Evolutionary conservation across 2,797 vertebrate species (phyloP).

Genomic region (Phoeniculus purpureus): DNA sequence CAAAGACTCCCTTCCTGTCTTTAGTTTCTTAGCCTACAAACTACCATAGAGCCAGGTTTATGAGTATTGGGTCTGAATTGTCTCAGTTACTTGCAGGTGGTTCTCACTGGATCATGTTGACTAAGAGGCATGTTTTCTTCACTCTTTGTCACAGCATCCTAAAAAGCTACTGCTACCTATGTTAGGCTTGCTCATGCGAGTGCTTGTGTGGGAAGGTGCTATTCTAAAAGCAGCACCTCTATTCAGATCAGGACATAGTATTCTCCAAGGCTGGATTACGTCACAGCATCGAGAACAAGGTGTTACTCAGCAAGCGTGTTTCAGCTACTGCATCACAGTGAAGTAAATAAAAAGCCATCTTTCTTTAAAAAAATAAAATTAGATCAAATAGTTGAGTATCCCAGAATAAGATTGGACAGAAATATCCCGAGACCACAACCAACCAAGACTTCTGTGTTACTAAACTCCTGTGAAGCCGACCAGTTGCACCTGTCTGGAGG

Average conservation of each 20-base stretch:
- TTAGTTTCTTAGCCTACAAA: background rate
- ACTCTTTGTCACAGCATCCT: background rate
- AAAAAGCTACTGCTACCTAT: background rate
- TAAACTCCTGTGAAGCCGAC: background rate
- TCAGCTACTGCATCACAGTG: background rate
- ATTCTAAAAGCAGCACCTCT: constrained; percentile 1
- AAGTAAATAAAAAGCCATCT: background rate
- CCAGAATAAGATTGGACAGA: background rate
- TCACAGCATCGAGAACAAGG: background rate
- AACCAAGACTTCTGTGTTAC: background rate
- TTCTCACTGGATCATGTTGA: background rate
- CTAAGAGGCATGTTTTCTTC: background rate
- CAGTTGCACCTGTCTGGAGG: background rate
- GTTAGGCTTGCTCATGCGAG: background rate
- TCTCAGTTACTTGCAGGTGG: background rate
- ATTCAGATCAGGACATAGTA: background rate
- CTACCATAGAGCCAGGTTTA: background rate
- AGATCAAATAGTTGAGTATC: background rate
- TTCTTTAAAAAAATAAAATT: background rate
- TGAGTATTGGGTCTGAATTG: background rate
- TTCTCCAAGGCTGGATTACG: background rate
- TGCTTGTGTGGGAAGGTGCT: background rate
- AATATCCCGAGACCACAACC: too few relatives aligned
- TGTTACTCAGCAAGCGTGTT: background rate
- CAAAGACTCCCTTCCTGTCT: background rate